Evolutionary conservation across 2,113 vertebrate species (phyloP), one percentile per base, ranked within the genome.

Genomic region (Oryzias celebensis): DNA sequence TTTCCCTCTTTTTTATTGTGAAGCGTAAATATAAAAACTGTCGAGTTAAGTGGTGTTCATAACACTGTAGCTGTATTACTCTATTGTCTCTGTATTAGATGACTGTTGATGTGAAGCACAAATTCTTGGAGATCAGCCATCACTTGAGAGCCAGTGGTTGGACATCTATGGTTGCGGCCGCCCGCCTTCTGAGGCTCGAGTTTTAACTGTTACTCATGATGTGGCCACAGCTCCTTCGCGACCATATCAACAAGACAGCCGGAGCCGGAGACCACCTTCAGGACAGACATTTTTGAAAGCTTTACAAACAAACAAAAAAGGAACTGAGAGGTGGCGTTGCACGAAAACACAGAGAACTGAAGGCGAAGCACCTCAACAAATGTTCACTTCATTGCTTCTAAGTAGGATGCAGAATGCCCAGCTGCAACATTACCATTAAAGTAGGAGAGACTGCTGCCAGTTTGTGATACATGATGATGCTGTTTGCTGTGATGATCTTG

Each of bases 51-150:
- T 80, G 71, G 71, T 77, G 79, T 84, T 77, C 47, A 71, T 73
- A 73, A 78, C 63, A 74, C 81, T 75, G 74, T 87, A 86, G 84
- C 83, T 85, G 85, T 84, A 90, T 86, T 70, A 87, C 81, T 72
- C 57, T 84, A 77, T 81, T 78, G 73, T 88, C 41, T 81, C 84
- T 84, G 77, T 85, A 72, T 85, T 84, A 85, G 79, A 83, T 77
- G 85, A 90, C 85, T 91, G 87, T 89, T 88, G 81, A 83, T 57
- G 74, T 84, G 75, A 90, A 89, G 86, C 88, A 89, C 86, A 88
- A 86, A 83, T 73, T 70, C 68, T 80, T 81, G 83, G 84, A 88
- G 68, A 85, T 85, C 66, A 89, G 87, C 85, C 88, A 89, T 89
- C 81, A 73, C 69, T 83, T 54, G 71, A 79, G 78, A 86, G 84